Evolutionary conservation across 2,888 invertebrate species (phyloP).

Genomic region (Polydesmus complanatus): DNA sequence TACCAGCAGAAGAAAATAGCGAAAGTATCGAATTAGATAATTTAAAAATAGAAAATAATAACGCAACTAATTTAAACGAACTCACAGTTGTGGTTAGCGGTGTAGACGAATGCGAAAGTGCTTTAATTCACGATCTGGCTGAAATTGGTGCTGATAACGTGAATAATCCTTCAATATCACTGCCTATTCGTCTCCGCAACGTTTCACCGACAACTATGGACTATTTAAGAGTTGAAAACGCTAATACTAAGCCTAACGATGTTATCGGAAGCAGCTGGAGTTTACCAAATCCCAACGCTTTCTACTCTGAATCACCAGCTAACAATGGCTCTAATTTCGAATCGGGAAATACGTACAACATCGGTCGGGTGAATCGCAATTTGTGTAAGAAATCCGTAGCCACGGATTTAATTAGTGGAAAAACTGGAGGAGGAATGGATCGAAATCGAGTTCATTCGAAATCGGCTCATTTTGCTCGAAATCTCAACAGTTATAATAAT

Average conservation of each 20-base stretch:
- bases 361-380: not conserved
- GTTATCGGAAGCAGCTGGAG: not conserved
- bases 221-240: not conserved
- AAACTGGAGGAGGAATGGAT: not conserved
- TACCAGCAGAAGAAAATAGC: not conserved
- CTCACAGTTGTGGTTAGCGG: not conserved
- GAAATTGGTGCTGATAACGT: too few relatives aligned
- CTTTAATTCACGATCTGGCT: too few relatives aligned
- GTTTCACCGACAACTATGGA: not conserved
- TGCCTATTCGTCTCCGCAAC: not conserved
- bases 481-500: not conserved
- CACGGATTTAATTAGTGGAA: too few relatives aligned
- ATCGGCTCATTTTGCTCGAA: not conserved
- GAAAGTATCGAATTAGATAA: not conserved
- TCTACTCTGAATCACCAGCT: not conserved
- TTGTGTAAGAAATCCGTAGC: too few relatives aligned
- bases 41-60: not conserved
- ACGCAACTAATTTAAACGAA: not conserved
- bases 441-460: not conserved
- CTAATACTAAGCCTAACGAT: too few relatives aligned
- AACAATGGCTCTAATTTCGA: not conserved
- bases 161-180: too few relatives aligned
- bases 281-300: not conserved
- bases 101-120: not conserved
- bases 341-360: not conserved